Base-by-base conservation (phyloP, 2,797 vertebrate species). In the Enteromius unitaeniatus region DNA sequence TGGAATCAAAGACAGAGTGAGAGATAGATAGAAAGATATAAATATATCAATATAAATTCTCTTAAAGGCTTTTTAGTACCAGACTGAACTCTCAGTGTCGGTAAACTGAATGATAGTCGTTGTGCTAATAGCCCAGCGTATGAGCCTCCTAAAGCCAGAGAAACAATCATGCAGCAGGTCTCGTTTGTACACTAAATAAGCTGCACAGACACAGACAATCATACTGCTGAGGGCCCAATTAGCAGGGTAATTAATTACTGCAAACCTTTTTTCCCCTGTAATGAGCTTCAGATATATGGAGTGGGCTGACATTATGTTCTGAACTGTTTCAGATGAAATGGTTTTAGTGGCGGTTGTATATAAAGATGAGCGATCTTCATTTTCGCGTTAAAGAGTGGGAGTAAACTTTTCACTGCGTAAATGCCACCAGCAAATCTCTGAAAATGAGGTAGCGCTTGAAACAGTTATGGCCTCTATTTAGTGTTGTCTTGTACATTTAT, bases 181-280 rank as follows among this genome's bases (percentile, higher is more conserved):
- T 84, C 84, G 83, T 87, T 87, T 86, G 83, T 83, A 88, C 84
- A 77, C 79, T 77, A 86, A 86, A 83, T 85, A 84, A 83, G 78
- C 81, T 58, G 67, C 70, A 70, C 85, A 55, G 79, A 87, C 83
- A 83, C 78, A 86, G 77, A 87, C 79, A 86, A 87, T 87, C 85
- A 85, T 84, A 80, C 88, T 85, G 65, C 85, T 82, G 78, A 82
- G 86, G 84, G 82, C 80, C 87, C 85, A 89, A 88, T 84, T 85
- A 87, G 84, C 82, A 74, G 70, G 49, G 60, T 84, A 85, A 88
- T 80, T 81, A 87, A 84, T 87, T 83, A 81, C 79, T 1, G 73
- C 74, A 83, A 88, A 88, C 85, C 64, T 77, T 83, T 86, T 86
- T 85, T 81, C 53, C 69, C 76, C 79, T 82, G 84, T 89, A 87